phyloP scores from a whole-genome alignment of 1,140 invertebrate genomes.

The Xylocopa sonorina region DNA sequence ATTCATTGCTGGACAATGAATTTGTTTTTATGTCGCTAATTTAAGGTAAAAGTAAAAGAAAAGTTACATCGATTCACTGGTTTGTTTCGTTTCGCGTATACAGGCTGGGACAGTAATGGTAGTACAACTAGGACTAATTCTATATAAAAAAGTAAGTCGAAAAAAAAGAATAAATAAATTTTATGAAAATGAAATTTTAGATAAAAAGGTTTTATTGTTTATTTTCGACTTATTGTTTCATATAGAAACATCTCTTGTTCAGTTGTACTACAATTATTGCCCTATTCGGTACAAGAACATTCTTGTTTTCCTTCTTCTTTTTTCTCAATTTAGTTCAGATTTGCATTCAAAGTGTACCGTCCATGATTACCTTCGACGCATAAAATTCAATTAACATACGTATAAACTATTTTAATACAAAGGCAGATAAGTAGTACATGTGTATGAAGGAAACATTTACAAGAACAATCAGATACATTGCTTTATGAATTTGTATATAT shows the following conservation, averaged over 20 bases:
- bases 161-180: too few species aligned
- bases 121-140: too few species aligned
- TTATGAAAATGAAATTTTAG: too few species aligned
- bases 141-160: too few species aligned
- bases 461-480: conserved; percentile 66
- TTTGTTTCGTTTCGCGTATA: not conserved
- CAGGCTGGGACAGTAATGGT: too few species aligned
- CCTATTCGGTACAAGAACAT: too few species aligned
- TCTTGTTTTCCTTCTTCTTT: too few species aligned
- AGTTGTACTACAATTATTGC: too few species aligned
- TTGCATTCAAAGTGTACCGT: conserved; percentile 53
- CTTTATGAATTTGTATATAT: conserved; percentile 69
- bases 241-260: too few species aligned
- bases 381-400: conserved; percentile 30
- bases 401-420: conserved; percentile 47
- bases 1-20: conserved; percentile 65
- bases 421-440: not conserved
- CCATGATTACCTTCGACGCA: conserved; percentile 24
- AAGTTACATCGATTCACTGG: not conserved
- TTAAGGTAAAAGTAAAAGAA: conserved; percentile 19
- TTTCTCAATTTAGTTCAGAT: conserved; percentile 32
- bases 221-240: too few species aligned
- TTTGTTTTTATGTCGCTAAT: conserved; percentile 34
- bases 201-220: too few species aligned
- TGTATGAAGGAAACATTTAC: conserved; percentile 48